Base-by-base conservation (phyloP, 2,888 invertebrate genomes). In the Idaea aversata region DNA sequence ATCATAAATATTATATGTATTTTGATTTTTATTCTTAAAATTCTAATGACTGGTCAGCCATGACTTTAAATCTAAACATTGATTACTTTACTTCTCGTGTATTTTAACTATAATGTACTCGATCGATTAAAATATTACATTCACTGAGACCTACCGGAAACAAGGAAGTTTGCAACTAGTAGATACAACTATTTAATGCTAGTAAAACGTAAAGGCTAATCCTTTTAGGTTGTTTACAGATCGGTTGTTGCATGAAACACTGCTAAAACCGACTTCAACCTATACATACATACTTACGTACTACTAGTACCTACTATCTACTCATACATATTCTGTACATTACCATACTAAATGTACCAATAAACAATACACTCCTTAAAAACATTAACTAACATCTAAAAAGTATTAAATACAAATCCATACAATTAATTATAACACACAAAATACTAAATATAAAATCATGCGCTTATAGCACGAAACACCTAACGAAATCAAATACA, bases 1-100 rank as follows among this genome's bases (percentile, higher is more conserved):
- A 84, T 86, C 87, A 87, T 88, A 85, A 87, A 86, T 88, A 88
- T 83, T 88, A 85, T 72, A 72, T 74, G 71, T 71, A 72, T 71
- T 88, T 82, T 85, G 83, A 83, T 79, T 79, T 83, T 83, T 81
- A 77, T 78, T 77, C 72, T 79, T 85, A 89, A 75, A 47, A 47
- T 25, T 72, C 85, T 91, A 93, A 86, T 90, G 91, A 90, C 91
- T 91, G 91, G 80, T 86, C 91, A 89, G 88, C 88, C 90, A 87
- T 85, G 80, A 80, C 82, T 81, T 80, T 80, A 84, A 67, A 81
- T 76, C 82, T 84, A 86, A 80, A n/a, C 76, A 81, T 73, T 73
- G 76, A 85, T 79, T 76, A 67, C 60, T 67, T 79, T 76, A 67
- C 60, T 67, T 69, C 65, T 64, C n/a, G 62, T 61, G 25, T 35